Percentiles rank a stretch among this genome's conserved stretches.
Conservation (phyloP, 1,140 invertebrate species). For the Condylostylus longicornis region DNA sequence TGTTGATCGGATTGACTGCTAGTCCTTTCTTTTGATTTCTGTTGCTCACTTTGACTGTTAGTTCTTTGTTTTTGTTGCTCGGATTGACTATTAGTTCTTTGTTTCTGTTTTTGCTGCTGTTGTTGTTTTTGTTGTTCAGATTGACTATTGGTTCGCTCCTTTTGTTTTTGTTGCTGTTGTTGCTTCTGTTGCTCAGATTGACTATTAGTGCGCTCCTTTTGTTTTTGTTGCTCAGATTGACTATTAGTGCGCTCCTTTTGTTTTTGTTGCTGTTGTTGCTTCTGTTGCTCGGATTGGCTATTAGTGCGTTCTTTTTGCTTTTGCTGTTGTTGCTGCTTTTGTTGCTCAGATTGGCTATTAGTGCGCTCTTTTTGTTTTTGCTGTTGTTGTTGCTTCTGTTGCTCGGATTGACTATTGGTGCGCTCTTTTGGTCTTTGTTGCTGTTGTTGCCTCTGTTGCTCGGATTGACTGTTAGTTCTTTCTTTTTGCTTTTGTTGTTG, state of each 20-base stretch:
- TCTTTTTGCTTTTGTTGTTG: constrained; percentile 6
- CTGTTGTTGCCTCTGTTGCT: constrained; percentile 3
- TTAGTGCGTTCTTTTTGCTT: constrained; percentile 11
- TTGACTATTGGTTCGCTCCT: too few relatives aligned
- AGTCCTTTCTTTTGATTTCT: too few relatives aligned
- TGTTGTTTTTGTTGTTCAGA: too few relatives aligned
- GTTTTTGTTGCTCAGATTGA: too few relatives aligned
- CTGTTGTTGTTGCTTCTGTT: not conserved
- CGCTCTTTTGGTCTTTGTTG: constrained; percentile 3
- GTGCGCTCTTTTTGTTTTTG: constrained; percentile 4
- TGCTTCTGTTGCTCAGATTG: constrained; percentile 11
- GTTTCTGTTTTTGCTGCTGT: constrained; percentile 9
- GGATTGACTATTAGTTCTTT: too few relatives aligned
- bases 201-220: too few relatives aligned
- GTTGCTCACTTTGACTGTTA: too few relatives aligned
- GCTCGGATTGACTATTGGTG: constrained; percentile 5
- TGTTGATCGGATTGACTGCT: too few relatives aligned
- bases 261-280: constrained; percentile 13
- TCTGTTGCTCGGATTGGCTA: constrained; percentile 14
- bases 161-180: too few relatives aligned
- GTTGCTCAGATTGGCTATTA: constrained; percentile 12
- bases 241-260: too few relatives aligned
- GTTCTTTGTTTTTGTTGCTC: too few relatives aligned
- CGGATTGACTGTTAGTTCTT: constrained; percentile 6
- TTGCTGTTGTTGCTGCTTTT: constrained; percentile 6